phyloP scores from a whole-genome alignment of 2,797 vertebrate species.

The Falco naumanni region DNA sequence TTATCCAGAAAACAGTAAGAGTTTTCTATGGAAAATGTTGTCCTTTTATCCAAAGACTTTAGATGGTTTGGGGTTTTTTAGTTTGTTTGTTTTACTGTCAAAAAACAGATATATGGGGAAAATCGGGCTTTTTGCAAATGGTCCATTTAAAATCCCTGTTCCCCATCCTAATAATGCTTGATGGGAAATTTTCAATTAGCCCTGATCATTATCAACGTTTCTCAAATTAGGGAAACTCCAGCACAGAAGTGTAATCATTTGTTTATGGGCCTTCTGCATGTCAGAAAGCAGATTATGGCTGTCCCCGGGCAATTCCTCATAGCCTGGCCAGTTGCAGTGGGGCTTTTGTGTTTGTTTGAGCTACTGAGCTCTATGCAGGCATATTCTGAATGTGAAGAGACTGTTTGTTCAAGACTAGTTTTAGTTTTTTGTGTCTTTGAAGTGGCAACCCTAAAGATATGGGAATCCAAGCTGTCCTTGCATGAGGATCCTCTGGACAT shows the following conservation, averaged over 20 bases:
- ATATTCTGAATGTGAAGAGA: background rate
- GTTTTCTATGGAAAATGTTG: background rate
- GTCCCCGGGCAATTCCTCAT: conserved; percentile 30
- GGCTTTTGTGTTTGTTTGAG: background rate
- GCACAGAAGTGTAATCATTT: conserved; percentile 36
- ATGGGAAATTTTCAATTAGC: conserved; percentile 69
- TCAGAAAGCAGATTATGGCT: conserved; percentile 64
- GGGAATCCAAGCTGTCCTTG: background rate
- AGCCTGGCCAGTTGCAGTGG: background rate
- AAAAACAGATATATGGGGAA: background rate
- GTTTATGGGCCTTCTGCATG: conserved; percentile 49
- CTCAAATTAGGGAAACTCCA: conserved; percentile 30
- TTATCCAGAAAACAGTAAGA: background rate
- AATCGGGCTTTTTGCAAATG: conserved; percentile 56
- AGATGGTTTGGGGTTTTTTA: background rate
- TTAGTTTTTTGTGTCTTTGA: background rate
- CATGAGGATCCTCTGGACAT: background rate
- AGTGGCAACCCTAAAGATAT: background rate
- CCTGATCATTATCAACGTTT: conserved; percentile 39
- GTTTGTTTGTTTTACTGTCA: background rate
- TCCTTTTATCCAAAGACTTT: background rate
- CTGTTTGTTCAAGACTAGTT: background rate
- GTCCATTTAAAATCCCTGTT: conserved; percentile 30
- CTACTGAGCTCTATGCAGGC: background rate
- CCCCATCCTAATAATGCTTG: conserved; percentile 52